Evolutionary conservation across 2,113 vertebrate genomes (phyloP), one percentile per base, ranked within the genome.

Genomic region (Phrynosoma platyrhinos): DNA sequence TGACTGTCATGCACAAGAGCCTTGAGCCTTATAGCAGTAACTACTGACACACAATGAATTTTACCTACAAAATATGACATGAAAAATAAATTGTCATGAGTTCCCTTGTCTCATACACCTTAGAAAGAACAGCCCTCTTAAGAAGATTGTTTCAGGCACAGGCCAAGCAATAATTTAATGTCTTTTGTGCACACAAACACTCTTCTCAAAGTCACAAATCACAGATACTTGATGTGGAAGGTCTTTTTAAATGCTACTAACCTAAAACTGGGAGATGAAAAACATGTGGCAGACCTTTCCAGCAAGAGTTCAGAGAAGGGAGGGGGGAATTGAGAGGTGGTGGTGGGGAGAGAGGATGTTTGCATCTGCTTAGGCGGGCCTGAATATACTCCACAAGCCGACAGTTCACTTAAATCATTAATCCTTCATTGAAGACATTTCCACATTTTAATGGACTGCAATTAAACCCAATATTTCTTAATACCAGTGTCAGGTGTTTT

Each of bases 401-500:
- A 96, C 93, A 93, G 95, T 95, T 96, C 93, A 96, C 94, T 96
- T 96, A 96, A 96, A 95, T 95, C 94, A 97, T 96, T 97, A 96
- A 96, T 96, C 94, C 93, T 96, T 42, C 77, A 14, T 84, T 90
- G 95, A 94, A 92, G 94, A 94, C 94, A 91, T 96, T 97, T 96
- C 95, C 93, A 96, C 91, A 90, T 93, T 96, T 94, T 96, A 97
- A 97, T 96, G 96, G 96, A 97, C 93, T 92, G 90, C 96, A 96
- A 97, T 97, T 96, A 96, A 96, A 96, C 94, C 92, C 88, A 96
- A 94, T 96, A 97, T 96, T 97, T 97, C 95, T 96, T 96, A 94
- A 96, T 94, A 91, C 86, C 88, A 96, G 96, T 97, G 97, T 97
- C 97, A 97, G 97, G 97, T 98, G 97, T 97, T 98, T 88, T 97